Base-by-base conservation (phyloP, 92 coral and sea anemone genomes). In the Scolanthus callimorphus region DNA sequence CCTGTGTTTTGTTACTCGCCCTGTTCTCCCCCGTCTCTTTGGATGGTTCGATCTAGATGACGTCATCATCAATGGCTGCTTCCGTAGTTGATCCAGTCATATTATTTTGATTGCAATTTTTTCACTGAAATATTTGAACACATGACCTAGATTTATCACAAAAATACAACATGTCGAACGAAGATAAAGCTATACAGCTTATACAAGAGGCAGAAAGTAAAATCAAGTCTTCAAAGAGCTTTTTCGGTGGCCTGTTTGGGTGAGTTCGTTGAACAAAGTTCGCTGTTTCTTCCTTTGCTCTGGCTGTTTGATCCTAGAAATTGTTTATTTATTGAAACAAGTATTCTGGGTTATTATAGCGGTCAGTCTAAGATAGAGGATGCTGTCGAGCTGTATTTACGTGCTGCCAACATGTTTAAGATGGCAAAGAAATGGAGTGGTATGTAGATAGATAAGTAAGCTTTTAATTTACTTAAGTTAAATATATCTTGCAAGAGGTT, bases 351-450 rank as follows among this genome's bases (percentile, higher is more conserved):
- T n/a, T 2, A 23, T 38, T 78, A 50, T 54, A 90, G 99, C 31
- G 87, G 85, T 31, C 54, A 87, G 21, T 55, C 90, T 9, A 94
- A 94, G 74, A 76, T 80, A 3, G 99, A 94, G 48, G 99, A 94
- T 53, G 99, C 96, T 17, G 90, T 83, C 11, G 99, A 94, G 20
- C 29, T 94, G 47, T 94, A 80, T 75, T 74, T 84, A 27, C 75
- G 87, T 31, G 99, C 99, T 27, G 99, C 87, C 24, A 94, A 94
- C 55, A 65, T 73, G 84, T 94, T 88, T 80, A 94, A 94, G 62
- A 72, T 88, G 86, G 99, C 99, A 25, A 90, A 94, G 63, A 94
- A 94, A 61, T 94, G 99, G 99, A 94, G 94, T 74, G 99, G 99
- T 94, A 72, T 31, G 88, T 38, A 20, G n/a, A n/a, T n/a, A n/a